phyloP scores from a whole-genome alignment of 2,888 invertebrate species.

The Ariolimax columbianus region DNA sequence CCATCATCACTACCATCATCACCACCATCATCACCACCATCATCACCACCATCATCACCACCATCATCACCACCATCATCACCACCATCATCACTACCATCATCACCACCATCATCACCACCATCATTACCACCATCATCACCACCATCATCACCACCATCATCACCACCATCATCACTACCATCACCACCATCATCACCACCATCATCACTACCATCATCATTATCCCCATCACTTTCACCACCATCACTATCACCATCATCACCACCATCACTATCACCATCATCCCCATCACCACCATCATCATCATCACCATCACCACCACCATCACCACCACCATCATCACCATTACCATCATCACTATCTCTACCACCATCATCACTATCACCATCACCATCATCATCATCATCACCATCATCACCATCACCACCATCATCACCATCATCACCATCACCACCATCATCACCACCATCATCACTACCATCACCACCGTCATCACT shows the following conservation, averaged over 20 bases:
- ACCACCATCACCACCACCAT: conserved; percentile 15
- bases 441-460: too few relatives aligned
- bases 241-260: too few relatives aligned
- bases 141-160: conserved; percentile 16
- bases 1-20: conserved; percentile 22
- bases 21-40: conserved; percentile 20
- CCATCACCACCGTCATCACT: too few relatives aligned
- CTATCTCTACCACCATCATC: too few relatives aligned
- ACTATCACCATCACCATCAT: too few relatives aligned
- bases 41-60: conserved; percentile 25
- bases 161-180: neutral
- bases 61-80: conserved; percentile 20
- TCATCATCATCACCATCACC: conserved; percentile 29
- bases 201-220: conserved; percentile 1
- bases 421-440: too few relatives aligned
- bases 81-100: conserved; percentile 26
- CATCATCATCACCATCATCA: too few relatives aligned
- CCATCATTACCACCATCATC: neutral
- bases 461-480: too few relatives aligned
- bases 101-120: conserved; percentile 9
- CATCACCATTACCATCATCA: too few relatives aligned
- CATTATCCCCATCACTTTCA: too few relatives aligned
- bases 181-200: conserved; percentile 22
- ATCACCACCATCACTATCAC: too few relatives aligned
- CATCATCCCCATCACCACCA: too few relatives aligned